A percentile compares a stretch with the other conserved stretches of the same genome.
These are phyloP conservation scores for Ornithoptera alexandrae DNA, from an alignment of 2,888 invertebrate species.

Conservation along the genomic window DNA sequence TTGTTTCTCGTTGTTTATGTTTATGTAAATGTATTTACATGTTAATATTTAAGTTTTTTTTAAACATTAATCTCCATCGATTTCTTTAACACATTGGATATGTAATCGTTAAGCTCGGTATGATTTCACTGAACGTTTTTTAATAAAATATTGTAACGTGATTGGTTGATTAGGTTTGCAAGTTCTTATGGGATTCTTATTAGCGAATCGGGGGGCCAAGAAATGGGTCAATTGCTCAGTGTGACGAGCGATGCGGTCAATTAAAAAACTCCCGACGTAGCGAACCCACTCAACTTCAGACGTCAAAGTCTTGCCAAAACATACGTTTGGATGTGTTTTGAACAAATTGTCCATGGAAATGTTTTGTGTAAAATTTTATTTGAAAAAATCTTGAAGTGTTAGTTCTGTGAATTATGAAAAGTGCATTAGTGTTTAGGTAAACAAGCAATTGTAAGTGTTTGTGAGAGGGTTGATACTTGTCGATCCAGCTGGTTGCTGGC, in stretches of 20 bases:
- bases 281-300: slow-evolving; percentile 34
- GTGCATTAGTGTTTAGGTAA: slow-evolving; percentile 34
- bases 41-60: too few relatives aligned
- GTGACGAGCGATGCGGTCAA: slow-evolving; percentile 37
- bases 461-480: slow-evolving; percentile 41
- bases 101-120: not conserved
- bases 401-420: slow-evolving; percentile 34
- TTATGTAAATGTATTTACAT: too few relatives aligned
- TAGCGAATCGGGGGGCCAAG: slow-evolving; percentile 34
- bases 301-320: slow-evolving; percentile 56
- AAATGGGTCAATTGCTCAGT: slow-evolving; percentile 33
- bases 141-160: not conserved
- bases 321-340: slow-evolving; percentile 58
- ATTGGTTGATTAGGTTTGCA: slow-evolving; percentile 30
- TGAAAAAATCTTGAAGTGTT: slow-evolving; percentile 19
- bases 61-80: not conserved
- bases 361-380: slow-evolving; percentile 32
- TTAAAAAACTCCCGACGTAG: slow-evolving; percentile 32
- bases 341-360: slow-evolving; percentile 39
- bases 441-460: slow-evolving; percentile 35
- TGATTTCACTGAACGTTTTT: not conserved
- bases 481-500: slow-evolving; percentile 67
- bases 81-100: not conserved
- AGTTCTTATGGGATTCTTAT: slow-evolving; percentile 36
- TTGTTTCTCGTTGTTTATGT: too few relatives aligned